Conservation (phyloP, 2,888 invertebrate species). For the Melipona beecheii region DNA sequence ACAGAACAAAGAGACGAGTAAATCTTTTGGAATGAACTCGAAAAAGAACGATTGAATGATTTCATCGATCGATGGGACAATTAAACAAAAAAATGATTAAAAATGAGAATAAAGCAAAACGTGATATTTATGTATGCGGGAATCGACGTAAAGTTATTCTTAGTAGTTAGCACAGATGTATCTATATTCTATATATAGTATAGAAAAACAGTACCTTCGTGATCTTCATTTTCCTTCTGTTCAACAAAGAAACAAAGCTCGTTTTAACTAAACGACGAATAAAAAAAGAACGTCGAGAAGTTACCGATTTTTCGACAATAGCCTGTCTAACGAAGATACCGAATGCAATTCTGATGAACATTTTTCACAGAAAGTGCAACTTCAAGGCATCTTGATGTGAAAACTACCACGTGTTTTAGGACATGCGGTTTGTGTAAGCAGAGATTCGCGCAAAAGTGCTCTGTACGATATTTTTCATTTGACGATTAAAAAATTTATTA, state of each 20-base stretch:
- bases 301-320: slow-evolving; percentile 35
- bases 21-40: background rate
- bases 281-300: slow-evolving; percentile 20
- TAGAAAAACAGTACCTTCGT: slow-evolving; percentile 31
- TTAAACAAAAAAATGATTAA: slow-evolving; percentile 20
- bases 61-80: slow-evolving; percentile 13
- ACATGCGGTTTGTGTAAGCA: background rate
- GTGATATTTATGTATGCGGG: slow-evolving; percentile 43
- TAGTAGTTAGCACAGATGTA: slow-evolving; percentile 43
- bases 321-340: slow-evolving; percentile 9
- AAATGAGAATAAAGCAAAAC: slow-evolving; percentile 36
- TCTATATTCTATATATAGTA: slow-evolving; percentile 23
- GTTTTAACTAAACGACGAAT: background rate
- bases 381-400: slow-evolving; percentile 41
- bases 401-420: slow-evolving; percentile 18
- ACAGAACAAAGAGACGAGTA: slow-evolving; percentile 8
- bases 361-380: slow-evolving; percentile 39
- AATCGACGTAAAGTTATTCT: slow-evolving; percentile 31
- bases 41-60: slow-evolving; percentile 3
- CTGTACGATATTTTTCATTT: slow-evolving; percentile 19
- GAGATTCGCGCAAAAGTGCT: slow-evolving; percentile 8
- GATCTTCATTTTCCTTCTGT: slow-evolving; percentile 21
- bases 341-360: slow-evolving; percentile 30
- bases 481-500: background rate
- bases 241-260: background rate